Evolutionary conservation across 1,140 invertebrate genomes (phyloP).

Genomic region (Rhagoletis zephyria): DNA sequence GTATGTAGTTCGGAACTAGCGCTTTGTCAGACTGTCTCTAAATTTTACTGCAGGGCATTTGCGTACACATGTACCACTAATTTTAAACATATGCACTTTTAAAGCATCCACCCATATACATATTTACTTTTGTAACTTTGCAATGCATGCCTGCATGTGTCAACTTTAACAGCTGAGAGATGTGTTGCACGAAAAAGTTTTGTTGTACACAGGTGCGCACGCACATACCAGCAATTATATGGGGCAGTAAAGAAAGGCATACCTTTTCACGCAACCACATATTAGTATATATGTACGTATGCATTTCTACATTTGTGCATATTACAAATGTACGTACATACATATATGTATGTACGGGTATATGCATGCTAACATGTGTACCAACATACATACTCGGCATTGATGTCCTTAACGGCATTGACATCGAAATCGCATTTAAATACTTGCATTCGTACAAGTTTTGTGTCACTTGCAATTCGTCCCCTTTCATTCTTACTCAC

Average conservation of each 20-base stretch:
- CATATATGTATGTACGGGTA: not conserved
- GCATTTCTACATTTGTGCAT: too few species aligned
- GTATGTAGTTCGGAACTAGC: too few species aligned
- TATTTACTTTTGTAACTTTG: constrained; percentile 37
- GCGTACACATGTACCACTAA: too few species aligned
- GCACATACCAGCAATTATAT: not conserved
- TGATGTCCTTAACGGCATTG: constrained; percentile 11
- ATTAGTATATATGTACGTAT: too few species aligned
- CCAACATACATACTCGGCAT: not conserved
- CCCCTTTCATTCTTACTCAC: not conserved
- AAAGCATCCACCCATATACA: not conserved
- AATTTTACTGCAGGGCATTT: too few species aligned
- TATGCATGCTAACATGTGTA: not conserved
- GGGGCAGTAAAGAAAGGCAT: not conserved
- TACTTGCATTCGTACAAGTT: not conserved
- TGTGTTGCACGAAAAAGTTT: not conserved
- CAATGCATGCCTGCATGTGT: constrained; percentile 5
- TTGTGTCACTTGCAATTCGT: not conserved
- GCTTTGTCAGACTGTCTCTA: too few species aligned
- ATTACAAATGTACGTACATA: too few species aligned
- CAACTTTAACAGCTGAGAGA: not conserved
- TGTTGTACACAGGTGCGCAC: not conserved
- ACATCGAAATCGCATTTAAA: constrained; percentile 42
- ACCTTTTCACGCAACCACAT: not conserved
- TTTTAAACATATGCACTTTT: not conserved